phyloP scores from a whole-genome alignment of 1,140 invertebrate species.

The Battus philenor region DNA sequence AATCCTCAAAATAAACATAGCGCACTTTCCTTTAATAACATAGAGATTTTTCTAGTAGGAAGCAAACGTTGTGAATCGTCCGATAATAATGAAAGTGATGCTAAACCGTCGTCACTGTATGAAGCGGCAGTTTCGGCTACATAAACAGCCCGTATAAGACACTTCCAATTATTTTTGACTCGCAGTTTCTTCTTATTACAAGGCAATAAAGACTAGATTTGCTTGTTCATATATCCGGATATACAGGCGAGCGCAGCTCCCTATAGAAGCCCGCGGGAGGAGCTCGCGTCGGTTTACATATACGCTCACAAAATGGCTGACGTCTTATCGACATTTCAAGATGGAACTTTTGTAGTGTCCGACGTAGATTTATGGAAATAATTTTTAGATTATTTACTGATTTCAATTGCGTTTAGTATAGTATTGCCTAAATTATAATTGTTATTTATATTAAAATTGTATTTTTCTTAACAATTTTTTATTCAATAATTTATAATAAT shows the following conservation, averaged over 20 bases:
- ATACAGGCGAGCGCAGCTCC: slow-evolving; percentile 37
- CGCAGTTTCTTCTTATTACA: slow-evolving; percentile 26
- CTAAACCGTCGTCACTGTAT: slow-evolving; percentile 69
- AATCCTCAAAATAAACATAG: neutral
- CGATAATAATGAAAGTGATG: slow-evolving; percentile 75
- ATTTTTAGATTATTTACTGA: too few species aligned
- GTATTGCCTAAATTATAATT: too few species aligned
- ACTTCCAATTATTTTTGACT: slow-evolving; percentile 31
- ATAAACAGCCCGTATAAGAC: slow-evolving; percentile 70
- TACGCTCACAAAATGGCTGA: slow-evolving; percentile 65
- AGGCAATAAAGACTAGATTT: slow-evolving; percentile 27
- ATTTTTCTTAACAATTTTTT: too few species aligned
- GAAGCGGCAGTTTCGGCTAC: slow-evolving; percentile 73
- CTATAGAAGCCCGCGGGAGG: slow-evolving; percentile 47
- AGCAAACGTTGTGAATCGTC: slow-evolving; percentile 72
- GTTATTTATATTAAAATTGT: too few species aligned
- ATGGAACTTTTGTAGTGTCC: neutral
- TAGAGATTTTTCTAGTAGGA: slow-evolving; percentile 26
- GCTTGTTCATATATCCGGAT: slow-evolving; percentile 20
- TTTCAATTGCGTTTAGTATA: too few species aligned
- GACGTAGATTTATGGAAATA: too few species aligned
- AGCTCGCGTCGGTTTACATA: slow-evolving; percentile 52
- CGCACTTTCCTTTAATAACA: neutral
- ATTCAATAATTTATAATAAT: too few species aligned
- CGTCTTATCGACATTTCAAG: slow-evolving; percentile 37